phyloP scores from a whole-genome alignment of 2,113 vertebrate genomes.

The Oncorhynchus kisutch region DNA sequence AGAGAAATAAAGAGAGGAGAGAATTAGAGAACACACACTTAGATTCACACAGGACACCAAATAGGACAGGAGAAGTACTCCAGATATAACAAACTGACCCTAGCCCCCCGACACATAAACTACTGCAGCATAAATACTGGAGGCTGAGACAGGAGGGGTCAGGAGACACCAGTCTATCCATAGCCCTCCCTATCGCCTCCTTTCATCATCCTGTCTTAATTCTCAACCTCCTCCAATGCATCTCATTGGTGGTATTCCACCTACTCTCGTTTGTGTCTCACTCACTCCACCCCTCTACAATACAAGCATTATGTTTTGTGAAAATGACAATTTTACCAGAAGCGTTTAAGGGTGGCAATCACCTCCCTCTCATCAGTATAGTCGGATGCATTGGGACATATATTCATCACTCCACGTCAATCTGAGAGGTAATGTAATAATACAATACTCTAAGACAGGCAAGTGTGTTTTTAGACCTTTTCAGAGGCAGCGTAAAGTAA shows the following conservation, averaged over 20 bases:
- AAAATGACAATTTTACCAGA: conserved; percentile 71
- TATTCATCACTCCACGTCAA: conserved; percentile 75
- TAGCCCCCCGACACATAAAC: too few relatives aligned
- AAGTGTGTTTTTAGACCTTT: too few relatives aligned
- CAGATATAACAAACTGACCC: too few relatives aligned
- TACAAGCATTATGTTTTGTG: conserved; percentile 16
- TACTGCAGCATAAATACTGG: too few relatives aligned
- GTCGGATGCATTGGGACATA: conserved; percentile 66
- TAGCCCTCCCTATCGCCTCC: conserved; percentile 20
- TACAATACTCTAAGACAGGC: too few relatives aligned
- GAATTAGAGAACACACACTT: too few relatives aligned
- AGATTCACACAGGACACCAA: too few relatives aligned
- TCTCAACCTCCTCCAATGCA: conserved; percentile 5
- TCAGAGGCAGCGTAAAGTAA: conserved; percentile 63
- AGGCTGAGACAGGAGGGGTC: too few relatives aligned
- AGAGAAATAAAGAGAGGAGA: too few relatives aligned
- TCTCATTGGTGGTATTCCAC: conserved; percentile 61
- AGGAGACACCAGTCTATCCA: conserved; percentile 31
- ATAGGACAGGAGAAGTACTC: too few relatives aligned
- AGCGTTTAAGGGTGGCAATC: too few relatives aligned
- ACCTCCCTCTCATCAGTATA: conserved; percentile 62
- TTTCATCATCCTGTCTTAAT: conserved; percentile 36
- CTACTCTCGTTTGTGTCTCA: conserved; percentile 42
- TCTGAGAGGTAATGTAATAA: conserved; percentile 55
- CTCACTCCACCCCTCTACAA: conserved; percentile 67